Conservation (phyloP, 2,113 vertebrate species). For the Equus quagga region DNA sequence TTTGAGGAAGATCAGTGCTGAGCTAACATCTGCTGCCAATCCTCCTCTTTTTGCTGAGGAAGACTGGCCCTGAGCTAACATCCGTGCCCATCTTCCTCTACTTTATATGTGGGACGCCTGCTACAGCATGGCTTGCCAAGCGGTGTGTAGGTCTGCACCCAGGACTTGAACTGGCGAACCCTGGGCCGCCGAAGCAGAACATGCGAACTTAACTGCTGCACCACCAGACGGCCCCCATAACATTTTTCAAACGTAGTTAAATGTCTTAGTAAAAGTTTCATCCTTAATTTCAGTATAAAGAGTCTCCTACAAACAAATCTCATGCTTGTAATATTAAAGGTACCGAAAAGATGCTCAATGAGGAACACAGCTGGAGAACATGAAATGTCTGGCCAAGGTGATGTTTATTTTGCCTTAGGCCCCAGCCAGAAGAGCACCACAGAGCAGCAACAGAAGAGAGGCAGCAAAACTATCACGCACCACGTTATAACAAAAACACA, state of each 20-base stretch:
- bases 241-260: neutral
- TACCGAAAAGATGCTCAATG: neutral
- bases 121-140: no score
- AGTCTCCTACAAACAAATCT: neutral
- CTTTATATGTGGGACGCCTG: no score
- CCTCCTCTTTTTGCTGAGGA: no score
- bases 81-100: no score
- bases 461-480: neutral
- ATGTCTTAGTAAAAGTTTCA: slow-evolving; percentile 39
- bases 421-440: neutral
- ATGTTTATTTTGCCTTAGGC: neutral
- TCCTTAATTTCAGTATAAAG: slow-evolving; percentile 11
- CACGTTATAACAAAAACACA: neutral
- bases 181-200: no score
- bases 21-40: no score
- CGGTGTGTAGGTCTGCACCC: no score
- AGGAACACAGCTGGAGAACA: neutral
- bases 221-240: no score
- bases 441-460: neutral
- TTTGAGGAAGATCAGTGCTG: no score
- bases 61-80: no score
- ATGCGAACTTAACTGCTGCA: no score
- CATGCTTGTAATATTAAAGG: neutral
- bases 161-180: no score
- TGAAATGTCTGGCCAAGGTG: neutral